A percentile compares a stretch with the other conserved stretches of the same genome.
Conservation (phyloP, 23 tunicate genomes). For the Pegea sp. region DNA sequence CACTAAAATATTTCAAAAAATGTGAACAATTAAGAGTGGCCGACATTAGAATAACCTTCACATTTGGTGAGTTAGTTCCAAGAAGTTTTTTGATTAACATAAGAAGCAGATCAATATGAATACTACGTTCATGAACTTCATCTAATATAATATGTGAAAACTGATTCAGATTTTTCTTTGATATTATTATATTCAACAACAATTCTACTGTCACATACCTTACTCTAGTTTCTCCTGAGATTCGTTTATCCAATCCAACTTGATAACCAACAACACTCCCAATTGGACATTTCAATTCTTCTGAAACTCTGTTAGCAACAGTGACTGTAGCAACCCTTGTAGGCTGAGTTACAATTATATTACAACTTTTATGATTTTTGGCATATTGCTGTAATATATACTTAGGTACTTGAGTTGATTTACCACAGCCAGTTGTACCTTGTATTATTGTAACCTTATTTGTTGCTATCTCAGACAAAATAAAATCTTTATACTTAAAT, state of each 20-base stretch:
- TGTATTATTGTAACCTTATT: slow-evolving; percentile 60
- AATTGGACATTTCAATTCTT: slow-evolving; percentile 62
- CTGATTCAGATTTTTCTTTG: slow-evolving; percentile 23
- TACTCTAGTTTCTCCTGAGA: slow-evolving; percentile 69
- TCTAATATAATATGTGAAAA: slow-evolving; percentile 88
- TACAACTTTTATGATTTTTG: slow-evolving; percentile 22
- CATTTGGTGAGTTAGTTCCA: slow-evolving; percentile 34
- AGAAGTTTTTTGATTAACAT: slow-evolving; percentile 47
- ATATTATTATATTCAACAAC: slow-evolving; percentile 37
- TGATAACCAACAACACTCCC: slow-evolving; percentile 95
- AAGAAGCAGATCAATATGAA: slow-evolving; percentile 81
- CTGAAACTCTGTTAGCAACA: slow-evolving; percentile 60
- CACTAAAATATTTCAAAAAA: slow-evolving; percentile 49
- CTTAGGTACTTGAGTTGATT: slow-evolving; percentile 95
- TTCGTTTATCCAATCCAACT: slow-evolving; percentile 71
- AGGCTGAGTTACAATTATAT: slow-evolving; percentile 83
- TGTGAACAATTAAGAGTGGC: slow-evolving; percentile 46
- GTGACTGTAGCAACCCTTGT: slow-evolving; percentile 71
- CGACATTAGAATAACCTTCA: slow-evolving; percentile 88
- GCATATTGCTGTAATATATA: slow-evolving; percentile 62
- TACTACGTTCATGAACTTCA: slow-evolving; percentile 94
- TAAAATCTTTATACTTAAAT: slow-evolving; percentile 3
- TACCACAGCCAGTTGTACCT: slow-evolving; percentile 98
- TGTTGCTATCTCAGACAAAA: slow-evolving; percentile 4
- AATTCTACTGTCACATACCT: slow-evolving; percentile 82